A percentile compares a stretch with the other conserved stretches of the same genome.
Conservation (phyloP, 2,888 invertebrate genomes). For the Diplolepis rosae region DNA sequence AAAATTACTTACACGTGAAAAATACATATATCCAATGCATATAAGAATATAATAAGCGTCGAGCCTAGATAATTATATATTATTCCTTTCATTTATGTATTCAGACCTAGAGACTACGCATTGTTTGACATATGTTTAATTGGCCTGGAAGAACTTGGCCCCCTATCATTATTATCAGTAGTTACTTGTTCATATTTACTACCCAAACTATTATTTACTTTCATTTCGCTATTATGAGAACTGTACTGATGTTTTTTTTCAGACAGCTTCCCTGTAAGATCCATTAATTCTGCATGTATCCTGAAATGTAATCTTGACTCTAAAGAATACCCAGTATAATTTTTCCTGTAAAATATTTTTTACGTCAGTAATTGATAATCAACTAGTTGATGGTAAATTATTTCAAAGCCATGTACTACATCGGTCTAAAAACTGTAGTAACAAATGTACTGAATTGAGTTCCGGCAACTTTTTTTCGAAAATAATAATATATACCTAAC, state of each 20-base stretch:
- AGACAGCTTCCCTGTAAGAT: conserved; percentile 69
- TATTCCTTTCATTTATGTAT: background rate
- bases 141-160: conserved; percentile 41
- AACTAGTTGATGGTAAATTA: too few species aligned
- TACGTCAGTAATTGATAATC: too few species aligned
- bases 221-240: conserved; percentile 38
- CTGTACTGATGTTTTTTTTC: conserved; percentile 46
- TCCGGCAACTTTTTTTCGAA: too few species aligned
- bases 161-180: conserved; percentile 48
- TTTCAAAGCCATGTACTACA: too few species aligned
- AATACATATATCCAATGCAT: background rate
- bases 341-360: conserved; percentile 80
- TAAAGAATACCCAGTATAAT: conserved; percentile 89
- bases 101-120: background rate
- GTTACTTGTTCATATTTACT: conserved; percentile 40
- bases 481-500: too few species aligned
- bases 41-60: background rate
- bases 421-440: too few species aligned
- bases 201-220: conserved; percentile 34
- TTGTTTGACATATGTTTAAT: conserved; percentile 36
- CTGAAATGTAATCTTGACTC: conserved; percentile 93
- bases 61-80: background rate
- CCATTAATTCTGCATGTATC: conserved; percentile 84
- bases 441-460: too few species aligned
- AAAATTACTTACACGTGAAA: background rate